Evolutionary conservation across 2,888 invertebrate genomes (phyloP), one percentile per base, ranked within the genome.

Genomic region (Caenorhabditis plicata): DNA sequence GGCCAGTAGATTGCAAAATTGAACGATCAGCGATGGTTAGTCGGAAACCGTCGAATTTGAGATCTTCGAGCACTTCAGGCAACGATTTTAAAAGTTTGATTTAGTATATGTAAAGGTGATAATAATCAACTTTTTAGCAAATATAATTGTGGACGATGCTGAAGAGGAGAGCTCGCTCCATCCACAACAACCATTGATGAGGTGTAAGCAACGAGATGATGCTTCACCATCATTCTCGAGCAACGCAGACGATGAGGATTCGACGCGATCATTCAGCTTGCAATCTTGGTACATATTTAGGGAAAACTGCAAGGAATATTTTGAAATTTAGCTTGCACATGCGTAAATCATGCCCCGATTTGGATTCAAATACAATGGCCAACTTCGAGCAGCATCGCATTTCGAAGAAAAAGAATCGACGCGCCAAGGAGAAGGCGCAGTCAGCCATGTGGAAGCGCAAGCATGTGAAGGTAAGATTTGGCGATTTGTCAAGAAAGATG

Each of bases 291-390:
- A 19, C 11, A 45, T 31, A 15, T 26, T 31, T 47, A 15, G n/a
- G n/a, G n/a, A n/a, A n/a, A n/a, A n/a, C n/a, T n/a, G n/a, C n/a
- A n/a, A n/a, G n/a, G n/a, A n/a, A n/a, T n/a, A n/a, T n/a, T n/a
- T n/a, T n/a, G n/a, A n/a, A n/a, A n/a, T n/a, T 23, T 39, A 62
- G 61, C 27, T 51, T 51, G n/a, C 63, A 66, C 49, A 47, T 71
- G 13, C 53, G 68, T 13, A 66, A 68, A 40, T 64, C 64, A 15
- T 71, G 71, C 45, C 71, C 71, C 0, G 66, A 68, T 31, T 47
- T 71, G 11, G 68, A 69, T 11, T 36, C 56, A 15, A 36, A 11
- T 35, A 19, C 40, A 13, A 55, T 50, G 33, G 39, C 23, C 15
- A 55, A 63, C 44, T 45, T 55, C 40, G 63, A 57, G 19, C 46